phyloP scores from a whole-genome alignment of 2,113 vertebrate genomes.

The Megaceryle torquata region DNA sequence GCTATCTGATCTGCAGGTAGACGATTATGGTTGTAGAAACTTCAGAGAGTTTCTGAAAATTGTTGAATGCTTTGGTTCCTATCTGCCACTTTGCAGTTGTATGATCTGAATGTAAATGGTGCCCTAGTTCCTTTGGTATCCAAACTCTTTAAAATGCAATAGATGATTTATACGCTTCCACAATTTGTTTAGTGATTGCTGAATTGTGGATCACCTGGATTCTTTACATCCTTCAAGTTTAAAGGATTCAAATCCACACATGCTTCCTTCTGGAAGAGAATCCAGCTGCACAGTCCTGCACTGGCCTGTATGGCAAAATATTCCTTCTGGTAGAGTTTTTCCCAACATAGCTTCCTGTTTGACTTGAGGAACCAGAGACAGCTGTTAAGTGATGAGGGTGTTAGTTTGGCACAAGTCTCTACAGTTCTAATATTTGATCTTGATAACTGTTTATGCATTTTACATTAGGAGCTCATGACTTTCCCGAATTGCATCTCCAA shows the following conservation, averaged over 20 bases:
- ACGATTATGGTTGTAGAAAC: background rate
- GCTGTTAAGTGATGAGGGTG: background rate
- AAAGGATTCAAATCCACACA: background rate
- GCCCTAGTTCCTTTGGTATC: background rate
- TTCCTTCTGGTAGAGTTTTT: background rate
- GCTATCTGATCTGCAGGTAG: background rate
- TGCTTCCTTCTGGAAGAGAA: background rate
- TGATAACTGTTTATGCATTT: background rate
- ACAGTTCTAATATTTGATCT: background rate
- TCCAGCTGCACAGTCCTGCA: background rate
- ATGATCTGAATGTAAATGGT: background rate
- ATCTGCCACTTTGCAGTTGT: background rate
- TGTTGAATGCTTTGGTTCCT: background rate
- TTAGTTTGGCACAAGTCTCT: background rate
- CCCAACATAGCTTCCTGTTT: accelerated
- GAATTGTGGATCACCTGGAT: background rate
- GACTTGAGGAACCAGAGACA: background rate
- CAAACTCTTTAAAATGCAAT: background rate
- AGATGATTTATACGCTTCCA: background rate
- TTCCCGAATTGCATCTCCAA: background rate
- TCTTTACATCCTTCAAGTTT: background rate
- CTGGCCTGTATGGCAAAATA: background rate
- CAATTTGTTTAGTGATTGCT: background rate
- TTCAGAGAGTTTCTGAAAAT: background rate
- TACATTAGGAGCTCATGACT: background rate